Percentiles rank a stretch among this genome's conserved stretches.
These are phyloP conservation scores for Pollimyrus isidori DNA, from an alignment of 2,113 vertebrate genomes.

Conservation along the genomic window DNA sequence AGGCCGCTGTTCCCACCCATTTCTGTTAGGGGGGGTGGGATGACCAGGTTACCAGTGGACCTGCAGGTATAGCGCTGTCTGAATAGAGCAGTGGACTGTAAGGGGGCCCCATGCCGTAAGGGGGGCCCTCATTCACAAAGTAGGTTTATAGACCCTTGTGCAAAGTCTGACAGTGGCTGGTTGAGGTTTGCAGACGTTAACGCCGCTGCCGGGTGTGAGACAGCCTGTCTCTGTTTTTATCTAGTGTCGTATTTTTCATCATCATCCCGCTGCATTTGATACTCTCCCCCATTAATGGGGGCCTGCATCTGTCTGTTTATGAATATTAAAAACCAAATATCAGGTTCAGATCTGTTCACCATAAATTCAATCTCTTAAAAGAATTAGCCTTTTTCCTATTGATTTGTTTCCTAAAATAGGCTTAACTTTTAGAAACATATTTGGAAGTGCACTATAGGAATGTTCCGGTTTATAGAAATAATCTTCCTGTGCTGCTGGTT, in stretches of 20 bases:
- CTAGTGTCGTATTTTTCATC: not conserved
- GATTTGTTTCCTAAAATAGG: not conserved
- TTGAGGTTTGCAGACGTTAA: not conserved
- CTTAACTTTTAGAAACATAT: not conserved
- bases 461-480: not conserved
- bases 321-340: not conserved
- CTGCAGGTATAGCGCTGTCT: not conserved
- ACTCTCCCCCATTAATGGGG: not conserved
- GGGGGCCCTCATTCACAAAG: not conserved
- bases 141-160: not conserved
- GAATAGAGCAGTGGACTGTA: not conserved
- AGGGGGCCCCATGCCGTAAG: not conserved
- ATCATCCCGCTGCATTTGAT: not conserved
- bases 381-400: not conserved
- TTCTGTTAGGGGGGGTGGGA: not conserved
- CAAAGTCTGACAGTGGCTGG: not conserved
- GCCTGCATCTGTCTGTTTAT: not conserved
- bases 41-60: not conserved
- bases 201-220: not conserved
- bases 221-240: not conserved
- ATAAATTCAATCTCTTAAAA: not conserved
- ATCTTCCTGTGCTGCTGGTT: not conserved
- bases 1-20: not conserved
- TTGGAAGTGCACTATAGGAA: not conserved
- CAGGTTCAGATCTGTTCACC: not conserved